phyloP scores from a whole-genome alignment of 2,888 invertebrate species.

The Tipula helvola region DNA sequence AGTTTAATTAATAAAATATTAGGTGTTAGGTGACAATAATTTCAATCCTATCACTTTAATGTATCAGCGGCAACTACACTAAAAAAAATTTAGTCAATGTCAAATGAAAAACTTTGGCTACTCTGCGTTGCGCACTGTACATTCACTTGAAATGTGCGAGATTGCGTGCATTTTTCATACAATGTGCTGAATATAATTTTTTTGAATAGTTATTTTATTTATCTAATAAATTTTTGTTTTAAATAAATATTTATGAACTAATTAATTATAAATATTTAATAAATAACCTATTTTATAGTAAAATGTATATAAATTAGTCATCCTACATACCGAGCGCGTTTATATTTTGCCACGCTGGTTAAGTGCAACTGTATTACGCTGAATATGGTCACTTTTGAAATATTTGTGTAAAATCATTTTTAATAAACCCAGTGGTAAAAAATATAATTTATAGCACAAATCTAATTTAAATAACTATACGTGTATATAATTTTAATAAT shows the following conservation, averaged over 20 bases:
- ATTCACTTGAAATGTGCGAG: background rate
- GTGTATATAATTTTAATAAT: background rate
- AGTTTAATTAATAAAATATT: background rate
- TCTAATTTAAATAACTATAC: background rate
- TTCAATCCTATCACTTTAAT: background rate
- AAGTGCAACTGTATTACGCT: constrained; percentile 9
- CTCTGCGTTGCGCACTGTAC: background rate
- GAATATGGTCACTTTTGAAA: background rate
- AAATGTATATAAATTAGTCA: background rate
- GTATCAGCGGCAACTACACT: background rate
- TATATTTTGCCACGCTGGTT: background rate
- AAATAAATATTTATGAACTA: no score
- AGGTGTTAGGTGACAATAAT: background rate
- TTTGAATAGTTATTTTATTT: background rate
- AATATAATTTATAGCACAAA: background rate
- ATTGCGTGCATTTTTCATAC: background rate
- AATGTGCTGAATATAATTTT: background rate
- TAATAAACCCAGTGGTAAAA: background rate
- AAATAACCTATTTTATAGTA: no score
- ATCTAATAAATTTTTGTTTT: background rate
- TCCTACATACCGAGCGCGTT: background rate
- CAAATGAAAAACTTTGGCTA: constrained; percentile 33
- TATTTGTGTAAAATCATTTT: background rate
- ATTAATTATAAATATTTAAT: no score
- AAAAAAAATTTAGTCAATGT: constrained; percentile 27